A percentile compares a stretch with the other conserved stretches of the same genome.
phyloP scores from a whole-genome alignment of 2,888 invertebrate genomes.

The Ophion slaviceki region DNA sequence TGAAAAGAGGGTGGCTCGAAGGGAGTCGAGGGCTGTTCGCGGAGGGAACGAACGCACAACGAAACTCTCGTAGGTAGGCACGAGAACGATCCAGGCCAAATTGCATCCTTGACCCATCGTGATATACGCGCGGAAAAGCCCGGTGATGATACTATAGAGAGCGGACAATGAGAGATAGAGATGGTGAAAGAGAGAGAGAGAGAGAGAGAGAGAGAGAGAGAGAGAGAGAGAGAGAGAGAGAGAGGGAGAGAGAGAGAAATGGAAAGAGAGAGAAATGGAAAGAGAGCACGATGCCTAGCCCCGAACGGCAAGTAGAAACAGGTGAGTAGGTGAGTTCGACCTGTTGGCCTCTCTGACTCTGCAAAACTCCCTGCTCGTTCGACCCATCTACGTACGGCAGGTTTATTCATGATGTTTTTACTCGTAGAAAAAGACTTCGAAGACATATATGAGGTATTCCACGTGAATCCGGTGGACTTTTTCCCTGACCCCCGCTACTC shows the following conservation, averaged over 20 bases:
- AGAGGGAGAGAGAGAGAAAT: slow-evolving; percentile 15
- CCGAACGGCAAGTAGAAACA: slow-evolving; percentile 63
- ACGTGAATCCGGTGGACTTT: no score
- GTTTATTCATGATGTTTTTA: slow-evolving; percentile 25
- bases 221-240: not conserved
- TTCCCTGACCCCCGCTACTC: no score
- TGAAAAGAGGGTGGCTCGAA: slow-evolving; percentile 12
- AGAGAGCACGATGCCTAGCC: slow-evolving; percentile 51
- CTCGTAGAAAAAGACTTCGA: not conserved
- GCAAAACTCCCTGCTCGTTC: slow-evolving; percentile 37
- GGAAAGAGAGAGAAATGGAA: not conserved
- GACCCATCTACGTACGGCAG: not conserved
- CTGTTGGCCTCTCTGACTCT: slow-evolving; percentile 69
- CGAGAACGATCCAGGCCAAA: slow-evolving; percentile 72
- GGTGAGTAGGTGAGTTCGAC: slow-evolving; percentile 69
- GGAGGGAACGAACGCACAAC: slow-evolving; percentile 52
- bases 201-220: slow-evolving; percentile 20
- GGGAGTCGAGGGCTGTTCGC: slow-evolving; percentile 16
- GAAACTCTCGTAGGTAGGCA: slow-evolving; percentile 41
- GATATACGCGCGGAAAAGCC: slow-evolving; percentile 28
- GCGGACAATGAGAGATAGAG: slow-evolving; percentile 20
- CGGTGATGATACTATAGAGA: slow-evolving; percentile 17
- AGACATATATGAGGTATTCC: not conserved
- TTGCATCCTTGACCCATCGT: slow-evolving; percentile 77
- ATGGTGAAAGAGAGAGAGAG: slow-evolving; percentile 8